Evolutionary conservation across 2,113 vertebrate genomes (phyloP).

Genomic region (Myiopsitta monachus): DNA sequence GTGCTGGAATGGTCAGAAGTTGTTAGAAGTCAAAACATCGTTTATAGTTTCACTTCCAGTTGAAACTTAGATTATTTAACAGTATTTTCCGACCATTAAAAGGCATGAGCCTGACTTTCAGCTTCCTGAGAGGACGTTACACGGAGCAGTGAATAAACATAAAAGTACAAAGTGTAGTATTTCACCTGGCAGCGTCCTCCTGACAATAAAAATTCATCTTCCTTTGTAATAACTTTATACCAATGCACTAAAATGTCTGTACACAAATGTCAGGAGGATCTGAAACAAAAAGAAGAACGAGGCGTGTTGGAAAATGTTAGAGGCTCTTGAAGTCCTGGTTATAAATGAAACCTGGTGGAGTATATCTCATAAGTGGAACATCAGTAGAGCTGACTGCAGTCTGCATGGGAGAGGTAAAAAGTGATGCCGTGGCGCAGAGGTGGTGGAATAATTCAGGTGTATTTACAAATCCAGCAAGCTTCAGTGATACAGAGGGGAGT

Average conservation of each 20-base stretch:
- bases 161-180: not conserved
- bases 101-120: not conserved
- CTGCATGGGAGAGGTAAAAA: not conserved
- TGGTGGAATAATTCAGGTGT: not conserved
- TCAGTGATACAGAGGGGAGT: not conserved
- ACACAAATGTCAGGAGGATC: not conserved
- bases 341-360: not conserved
- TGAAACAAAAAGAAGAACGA: not conserved
- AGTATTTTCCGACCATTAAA: constrained; percentile 13
- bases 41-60: not conserved
- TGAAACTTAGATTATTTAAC: not conserved
- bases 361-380: not conserved
- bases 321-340: not conserved
- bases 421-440: not conserved
- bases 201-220: constrained; percentile 45
- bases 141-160: not conserved
- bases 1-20: not conserved
- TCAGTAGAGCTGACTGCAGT: not conserved
- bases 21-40: not conserved
- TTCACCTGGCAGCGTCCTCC: not conserved
- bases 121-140: not conserved
- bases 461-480: not conserved
- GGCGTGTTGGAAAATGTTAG: not conserved
- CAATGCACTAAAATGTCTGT: not conserved
- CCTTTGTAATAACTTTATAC: not conserved